Percentiles rank a stretch among this genome's conserved stretches.
Evolutionary conservation across 37 sponge, comb jelly and placozoan species (phyloP).

Genomic region (Dysidea cf. avara): DNA sequence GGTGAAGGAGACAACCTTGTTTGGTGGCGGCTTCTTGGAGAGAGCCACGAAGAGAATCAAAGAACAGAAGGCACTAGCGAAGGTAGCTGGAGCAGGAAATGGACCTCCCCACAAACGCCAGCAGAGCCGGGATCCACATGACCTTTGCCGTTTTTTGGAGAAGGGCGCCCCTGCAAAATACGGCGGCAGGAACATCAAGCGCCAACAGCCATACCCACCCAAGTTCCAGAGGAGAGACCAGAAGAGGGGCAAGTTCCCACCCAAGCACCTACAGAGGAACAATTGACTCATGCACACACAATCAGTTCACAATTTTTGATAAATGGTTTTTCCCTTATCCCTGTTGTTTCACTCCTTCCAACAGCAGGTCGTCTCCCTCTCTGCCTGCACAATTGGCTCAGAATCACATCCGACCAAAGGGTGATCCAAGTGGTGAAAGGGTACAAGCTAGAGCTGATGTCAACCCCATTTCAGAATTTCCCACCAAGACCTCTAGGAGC

Average conservation of each 20-base stretch:
- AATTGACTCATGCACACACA: background rate
- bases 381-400: background rate
- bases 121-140: background rate
- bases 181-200: slow-evolving; percentile 1
- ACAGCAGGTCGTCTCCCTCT: no score
- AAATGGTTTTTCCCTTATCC: background rate
- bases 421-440: background rate
- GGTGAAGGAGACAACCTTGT: background rate
- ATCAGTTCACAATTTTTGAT: background rate
- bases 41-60: background rate
- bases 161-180: slow-evolving; percentile 1
- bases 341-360: no score
- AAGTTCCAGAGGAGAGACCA: background rate
- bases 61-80: background rate
- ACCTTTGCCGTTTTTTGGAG: slow-evolving; percentile 5
- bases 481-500: background rate
- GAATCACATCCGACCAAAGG: background rate
- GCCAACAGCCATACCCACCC: background rate
- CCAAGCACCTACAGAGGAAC: no score
- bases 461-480: no score
- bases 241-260: no score
- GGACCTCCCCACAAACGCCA: no score
- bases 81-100: background rate
- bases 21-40: background rate
- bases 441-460: background rate